A percentile compares a stretch with the other conserved stretches of the same genome.
These are phyloP conservation scores for Eristalis intricaria DNA, from an alignment of 2,888 invertebrate species.

Conservation along the genomic window DNA sequence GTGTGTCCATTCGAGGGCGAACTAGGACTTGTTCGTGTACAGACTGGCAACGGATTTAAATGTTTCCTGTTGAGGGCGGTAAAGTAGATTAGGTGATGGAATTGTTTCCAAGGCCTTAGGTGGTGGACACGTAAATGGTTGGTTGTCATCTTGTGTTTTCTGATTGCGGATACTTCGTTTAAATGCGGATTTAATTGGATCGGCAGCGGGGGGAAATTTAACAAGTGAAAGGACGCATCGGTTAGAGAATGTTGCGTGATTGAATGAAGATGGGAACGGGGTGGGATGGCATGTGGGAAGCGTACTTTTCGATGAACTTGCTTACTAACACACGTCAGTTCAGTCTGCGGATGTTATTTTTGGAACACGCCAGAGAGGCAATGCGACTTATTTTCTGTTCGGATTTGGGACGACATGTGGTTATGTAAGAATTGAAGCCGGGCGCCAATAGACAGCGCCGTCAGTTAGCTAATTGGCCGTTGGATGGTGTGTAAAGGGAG, in stretches of 20 bases:
- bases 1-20: not conserved
- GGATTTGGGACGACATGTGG: too few species aligned
- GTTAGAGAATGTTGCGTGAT: not conserved
- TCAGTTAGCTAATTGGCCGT: too few species aligned
- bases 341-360: too few species aligned
- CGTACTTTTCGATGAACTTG: too few species aligned
- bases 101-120: not conserved
- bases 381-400: too few species aligned
- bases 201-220: not conserved
- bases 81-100: not conserved
- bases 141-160: not conserved
- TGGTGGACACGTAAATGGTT: not conserved
- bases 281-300: not conserved
- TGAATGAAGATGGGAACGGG: not conserved
- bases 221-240: not conserved
- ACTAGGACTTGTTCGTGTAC: not conserved
- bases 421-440: too few species aligned
- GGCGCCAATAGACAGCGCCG: too few species aligned
- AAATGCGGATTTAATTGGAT: not conserved
- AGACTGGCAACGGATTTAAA: constrained; percentile 15
- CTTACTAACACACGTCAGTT: too few species aligned
- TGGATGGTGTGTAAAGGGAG: too few species aligned
- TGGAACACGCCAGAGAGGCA: too few species aligned
- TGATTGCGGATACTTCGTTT: not conserved
- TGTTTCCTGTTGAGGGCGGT: constrained; percentile 27